These are phyloP conservation scores for Ophthalmolycus amberensis DNA, from an alignment of 2,113 vertebrate genomes.

Conservation along the genomic window DNA sequence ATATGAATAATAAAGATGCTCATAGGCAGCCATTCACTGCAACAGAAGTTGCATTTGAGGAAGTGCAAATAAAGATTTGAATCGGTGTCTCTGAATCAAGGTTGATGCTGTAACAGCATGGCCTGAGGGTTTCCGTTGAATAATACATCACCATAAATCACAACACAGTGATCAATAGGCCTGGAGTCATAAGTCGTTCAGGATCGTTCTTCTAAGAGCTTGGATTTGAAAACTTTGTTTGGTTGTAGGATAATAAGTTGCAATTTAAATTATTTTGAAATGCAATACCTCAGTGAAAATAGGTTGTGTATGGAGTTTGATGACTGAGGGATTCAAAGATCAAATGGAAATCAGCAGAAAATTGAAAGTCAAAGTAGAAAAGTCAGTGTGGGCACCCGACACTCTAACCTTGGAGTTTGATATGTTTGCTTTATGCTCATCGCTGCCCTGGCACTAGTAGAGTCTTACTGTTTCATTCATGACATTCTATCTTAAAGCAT, in stretches of 20 bases:
- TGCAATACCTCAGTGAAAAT: background rate
- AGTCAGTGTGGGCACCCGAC: background rate
- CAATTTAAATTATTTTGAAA: conserved; percentile 24
- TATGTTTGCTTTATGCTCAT: conserved; percentile 11
- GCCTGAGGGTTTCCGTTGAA: conserved; percentile 38
- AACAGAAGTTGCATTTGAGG: conserved; percentile 47
- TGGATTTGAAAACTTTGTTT: conserved; percentile 32
- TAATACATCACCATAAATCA: conserved; percentile 64
- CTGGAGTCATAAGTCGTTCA: conserved; percentile 2
- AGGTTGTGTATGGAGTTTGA: background rate
- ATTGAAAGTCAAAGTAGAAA: background rate
- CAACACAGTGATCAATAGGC: conserved; percentile 49
- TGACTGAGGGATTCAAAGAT: conserved; percentile 1
- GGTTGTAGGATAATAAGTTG: background rate
- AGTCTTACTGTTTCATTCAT: background rate
- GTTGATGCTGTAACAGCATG: conserved; percentile 1
- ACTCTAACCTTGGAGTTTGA: conserved; percentile 2
- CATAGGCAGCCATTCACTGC: background rate
- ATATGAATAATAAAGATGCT: conserved; percentile 63
- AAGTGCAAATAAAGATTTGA: conserved; percentile 64
- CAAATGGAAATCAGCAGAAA: conserved; percentile 11
- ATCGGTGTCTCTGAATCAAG: conserved; percentile 10
- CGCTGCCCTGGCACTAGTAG: background rate
- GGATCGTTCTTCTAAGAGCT: background rate
- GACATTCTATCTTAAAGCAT: background rate